Base-by-base conservation (phyloP, 2,113 vertebrate species). In the Tenebrosternarchus preto region DNA sequence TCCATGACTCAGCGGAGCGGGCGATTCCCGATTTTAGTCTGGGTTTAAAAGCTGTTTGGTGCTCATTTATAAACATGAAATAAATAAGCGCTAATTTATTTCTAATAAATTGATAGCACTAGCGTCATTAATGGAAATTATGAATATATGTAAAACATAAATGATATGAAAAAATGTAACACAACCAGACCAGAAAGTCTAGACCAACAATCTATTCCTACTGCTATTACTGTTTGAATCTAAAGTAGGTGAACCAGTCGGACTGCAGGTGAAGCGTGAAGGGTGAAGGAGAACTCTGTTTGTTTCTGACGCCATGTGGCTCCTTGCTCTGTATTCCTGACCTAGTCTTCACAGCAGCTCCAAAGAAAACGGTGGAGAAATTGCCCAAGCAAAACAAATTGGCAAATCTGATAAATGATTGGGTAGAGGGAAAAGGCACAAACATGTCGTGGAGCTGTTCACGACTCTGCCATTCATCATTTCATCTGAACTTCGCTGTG, bases 391-490 rank as follows among this genome's bases (percentile, higher is more conserved):
- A 53, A 61, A 76, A 16, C 15, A 61, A 76, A 31, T 9, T 24
- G 20, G 74, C 39, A 56, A 50, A 61, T 59, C 56, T 59, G 56
- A n/a, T 59, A 59, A 59, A 59, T 59, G 3, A 61, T 59, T 39
- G 56, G 29, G 36, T 1, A 43, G 31, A 56, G 36, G 56, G 27
- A 25, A 16, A 61, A 75, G 59, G 56, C 5, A 60, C 22, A 39
- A 74, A 24, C n/a, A 7, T 43, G 3, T 60, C 20, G 20, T 74
- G 2, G 59, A 74, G 7, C 56, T 50, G 8, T 29, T 27, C 11
- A 27, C 55, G 31, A 59, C n/a, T n/a, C 55, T 5, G 20, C 36
- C 29, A 57, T 73, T 59, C 29, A 73, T 74, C 56, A 74, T 33
- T 29, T 9, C 56, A 39, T 12, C 20, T 4, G 1, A 25, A 22